Evolutionary conservation across 1,140 invertebrate genomes (phyloP).

Genomic region (Drosophila bipectinata): DNA sequence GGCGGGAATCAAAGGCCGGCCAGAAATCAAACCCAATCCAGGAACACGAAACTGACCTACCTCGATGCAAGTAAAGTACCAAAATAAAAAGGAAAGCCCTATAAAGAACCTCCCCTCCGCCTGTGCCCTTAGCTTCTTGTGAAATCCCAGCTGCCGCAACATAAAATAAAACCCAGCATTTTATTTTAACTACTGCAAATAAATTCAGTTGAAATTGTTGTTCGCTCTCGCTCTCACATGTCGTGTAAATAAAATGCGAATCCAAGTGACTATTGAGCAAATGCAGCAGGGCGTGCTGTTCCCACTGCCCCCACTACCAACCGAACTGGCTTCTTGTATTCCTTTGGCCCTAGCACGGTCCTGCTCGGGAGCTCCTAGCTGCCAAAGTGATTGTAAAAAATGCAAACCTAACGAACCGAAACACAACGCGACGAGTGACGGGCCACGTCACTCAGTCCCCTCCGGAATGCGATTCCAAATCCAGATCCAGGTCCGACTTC

Average conservation of each 20-base stretch:
- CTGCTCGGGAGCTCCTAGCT: constrained; percentile 26
- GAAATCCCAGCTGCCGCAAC: constrained; percentile 46
- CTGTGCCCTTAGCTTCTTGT: constrained; percentile 9
- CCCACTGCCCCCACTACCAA: background rate
- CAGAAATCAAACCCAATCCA: constrained; percentile 26
- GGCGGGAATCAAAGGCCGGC: constrained; percentile 49
- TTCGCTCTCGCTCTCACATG: constrained; percentile 57
- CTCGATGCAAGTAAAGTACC: constrained; percentile 17
- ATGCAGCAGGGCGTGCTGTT: constrained; percentile 52
- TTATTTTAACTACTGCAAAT: constrained; percentile 77
- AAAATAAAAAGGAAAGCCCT: constrained; percentile 38
- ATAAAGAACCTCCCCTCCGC: constrained; percentile 20
- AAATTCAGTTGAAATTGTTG: constrained; percentile 74
- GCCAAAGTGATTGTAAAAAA: constrained; percentile 80
- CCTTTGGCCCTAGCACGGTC: constrained; percentile 9
- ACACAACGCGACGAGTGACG: constrained; percentile 76
- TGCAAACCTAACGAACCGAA: constrained; percentile 81
- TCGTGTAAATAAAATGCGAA: constrained; percentile 77
- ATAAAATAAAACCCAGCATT: constrained; percentile 77
- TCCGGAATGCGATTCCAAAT: constrained; percentile 24
- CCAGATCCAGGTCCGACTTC: constrained; percentile 14
- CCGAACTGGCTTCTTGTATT: background rate
- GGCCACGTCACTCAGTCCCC: constrained; percentile 50
- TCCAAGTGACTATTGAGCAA: constrained; percentile 75
- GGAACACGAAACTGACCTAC: constrained; percentile 29